These are phyloP conservation scores for Montifringilla adamsi DNA, from an alignment of 2,113 vertebrate genomes.

Conservation along the genomic window DNA sequence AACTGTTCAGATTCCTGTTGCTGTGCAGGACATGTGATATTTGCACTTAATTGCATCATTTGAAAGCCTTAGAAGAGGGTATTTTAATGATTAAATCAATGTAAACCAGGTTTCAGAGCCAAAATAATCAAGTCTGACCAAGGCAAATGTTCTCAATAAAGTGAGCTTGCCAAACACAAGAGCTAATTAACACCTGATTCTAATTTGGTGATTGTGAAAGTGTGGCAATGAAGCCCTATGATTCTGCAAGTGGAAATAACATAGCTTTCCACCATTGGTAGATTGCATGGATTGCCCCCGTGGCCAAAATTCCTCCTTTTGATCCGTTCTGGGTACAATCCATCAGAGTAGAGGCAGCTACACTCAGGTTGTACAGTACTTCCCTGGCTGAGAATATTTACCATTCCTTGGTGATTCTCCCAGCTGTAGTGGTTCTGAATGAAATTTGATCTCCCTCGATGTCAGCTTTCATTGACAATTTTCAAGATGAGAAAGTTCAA, in stretches of 20 bases:
- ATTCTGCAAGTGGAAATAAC: constrained; percentile 42
- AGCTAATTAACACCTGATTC: constrained; percentile 69
- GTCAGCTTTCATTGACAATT: background rate
- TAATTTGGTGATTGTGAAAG: constrained; percentile 55
- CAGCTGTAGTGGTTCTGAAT: background rate
- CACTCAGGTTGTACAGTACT: background rate
- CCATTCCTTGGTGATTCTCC: background rate
- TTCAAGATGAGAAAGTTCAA: background rate
- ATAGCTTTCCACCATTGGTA: background rate
- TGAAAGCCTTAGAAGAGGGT: constrained; percentile 46
- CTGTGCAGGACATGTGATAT: constrained; percentile 39
- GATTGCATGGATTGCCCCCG: background rate
- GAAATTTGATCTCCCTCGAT: background rate
- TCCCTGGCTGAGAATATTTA: background rate
- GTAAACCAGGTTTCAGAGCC: constrained; percentile 58
- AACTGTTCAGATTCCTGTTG: background rate
- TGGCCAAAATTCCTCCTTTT: constrained; percentile 22
- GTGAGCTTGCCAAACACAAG: constrained; percentile 41
- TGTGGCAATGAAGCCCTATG: constrained; percentile 3
- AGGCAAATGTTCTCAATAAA: constrained; percentile 60
- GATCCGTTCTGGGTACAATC: background rate
- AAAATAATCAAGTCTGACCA: constrained; percentile 61
- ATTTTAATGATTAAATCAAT: constrained; percentile 63
- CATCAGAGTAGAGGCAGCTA: background rate
- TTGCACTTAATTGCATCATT: constrained; percentile 54